Evolutionary conservation across 2,113 vertebrate genomes (phyloP), one percentile per base, ranked within the genome.

Genomic region (Physeter macrocephalus): DNA sequence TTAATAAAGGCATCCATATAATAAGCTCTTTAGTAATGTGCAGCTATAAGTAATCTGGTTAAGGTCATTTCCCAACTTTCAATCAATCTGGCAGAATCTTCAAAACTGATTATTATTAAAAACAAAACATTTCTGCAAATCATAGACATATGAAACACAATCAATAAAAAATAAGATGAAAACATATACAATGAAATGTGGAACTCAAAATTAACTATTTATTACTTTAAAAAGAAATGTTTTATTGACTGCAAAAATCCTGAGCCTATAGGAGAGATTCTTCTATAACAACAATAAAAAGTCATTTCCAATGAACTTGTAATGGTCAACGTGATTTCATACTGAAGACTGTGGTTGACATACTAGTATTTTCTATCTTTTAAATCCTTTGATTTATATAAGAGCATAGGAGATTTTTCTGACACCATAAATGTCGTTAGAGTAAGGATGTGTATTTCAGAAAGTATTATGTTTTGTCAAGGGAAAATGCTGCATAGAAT

Each of bases 281-380:
- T 89, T 83, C 41, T 46, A 7, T 36, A 86, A 29, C 2, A 89
- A 62, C 1, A 81, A 27, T 5, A 90, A 83, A 88, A 66, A 75
- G 15, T 75, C 9, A 0, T 93, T 91, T 62, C 29, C 23, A 36
- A 18, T 54, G 2, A 71, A 75, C 27, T 90, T 84, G 2, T 8
- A 82, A 69, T 71, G 86, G 25, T 94, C 77, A 52, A 6, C 34
- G 21, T 88, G 62, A 61, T 71, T 3, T 90, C 71, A 67, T 21
- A 69, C 8, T n/a, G 31, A 82, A 46, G 52, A 66, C 7, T 8
- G 5, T 72, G 13, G 13, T 39, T 93, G 88, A 61, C 14, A 80
- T 67, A 34, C 89, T 86, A 90, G 66, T 94, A 67, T 91, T 94
- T 94, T 92, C 49, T 85, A 15, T 29, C 6, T 86, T 74, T 96